Base-by-base conservation (phyloP, 2,797 vertebrate species). In the Garrulus glandarius region DNA sequence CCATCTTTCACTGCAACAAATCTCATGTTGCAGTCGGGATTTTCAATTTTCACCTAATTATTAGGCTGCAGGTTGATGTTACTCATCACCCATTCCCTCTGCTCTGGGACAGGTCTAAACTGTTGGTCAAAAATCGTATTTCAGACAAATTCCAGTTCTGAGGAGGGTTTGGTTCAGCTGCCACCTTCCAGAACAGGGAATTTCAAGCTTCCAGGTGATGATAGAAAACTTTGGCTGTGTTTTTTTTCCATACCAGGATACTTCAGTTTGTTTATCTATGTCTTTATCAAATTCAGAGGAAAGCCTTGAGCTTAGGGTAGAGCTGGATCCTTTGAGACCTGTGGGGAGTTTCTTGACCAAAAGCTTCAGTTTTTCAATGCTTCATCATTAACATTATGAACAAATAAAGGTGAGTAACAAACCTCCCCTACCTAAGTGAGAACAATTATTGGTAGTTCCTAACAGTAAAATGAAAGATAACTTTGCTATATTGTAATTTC, bases 51-150 rank as follows among this genome's bases (percentile, higher is more conserved):
- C 63, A 11, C 52, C 30, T 15, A 2, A 65, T 65, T 34, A 5
- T 43, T 50, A 61, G 39, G 49, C 60, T 89, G 64, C 52, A 72
- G 70, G 3, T 75, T 22, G 18, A 5, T 11, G 20, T 14, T 76
- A 57, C 24, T 74, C 60, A 23, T n/a, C n/a, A 26, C 22, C 27
- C 52, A 11, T 32, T 41, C 39, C 27, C 60, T 70, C 50, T n/a
- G 39, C 47, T 37, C 46, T 63, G 36, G 36, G 68, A 20, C 20
- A 26, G 39, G 12, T 16, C 49, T 39, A 3, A 72, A 11, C 10
- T 36, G 6, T 24, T 3, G 2, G 27, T 18, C 11, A 41, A 71
- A 79, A 64, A 41, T 15, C 9, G 0, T 3, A n/a, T 27, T 15
- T 55, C 0, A 1, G 47, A 29, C 6, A 10, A 83, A 57, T 53